Evolutionary conservation across 2,113 vertebrate genomes (phyloP).

Genomic region (Istiophorus platypterus): DNA sequence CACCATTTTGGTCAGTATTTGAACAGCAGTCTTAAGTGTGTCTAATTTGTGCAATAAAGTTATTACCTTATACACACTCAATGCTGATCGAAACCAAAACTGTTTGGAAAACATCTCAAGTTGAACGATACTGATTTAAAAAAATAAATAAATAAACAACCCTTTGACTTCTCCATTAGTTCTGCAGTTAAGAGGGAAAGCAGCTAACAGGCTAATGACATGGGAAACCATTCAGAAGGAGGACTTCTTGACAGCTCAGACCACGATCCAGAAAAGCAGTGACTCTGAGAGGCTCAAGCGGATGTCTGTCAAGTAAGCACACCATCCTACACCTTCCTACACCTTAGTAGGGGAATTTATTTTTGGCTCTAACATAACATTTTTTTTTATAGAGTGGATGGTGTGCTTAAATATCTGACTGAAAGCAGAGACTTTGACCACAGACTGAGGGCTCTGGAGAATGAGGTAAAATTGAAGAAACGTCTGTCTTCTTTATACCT

Average conservation of each 20-base stretch:
- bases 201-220: conserved; percentile 84
- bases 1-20: conserved; percentile 81
- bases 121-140: not conserved
- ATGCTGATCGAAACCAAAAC: not conserved
- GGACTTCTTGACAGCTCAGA: conserved; percentile 85
- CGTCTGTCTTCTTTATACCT: no score
- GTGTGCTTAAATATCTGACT: conserved; percentile 77
- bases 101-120: no score
- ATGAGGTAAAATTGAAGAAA: conserved; percentile 66
- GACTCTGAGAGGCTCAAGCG: conserved; percentile 89
- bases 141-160: no score
- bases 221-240: conserved; percentile 94
- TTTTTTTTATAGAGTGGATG: conserved; percentile 82
- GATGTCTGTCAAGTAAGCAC: conserved; percentile 88
- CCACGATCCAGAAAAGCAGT: conserved; percentile 85
- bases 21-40: not conserved
- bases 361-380: not conserved
- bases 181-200: conserved; percentile 75
- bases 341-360: no score
- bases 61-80: not conserved
- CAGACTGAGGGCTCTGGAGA: conserved; percentile 75
- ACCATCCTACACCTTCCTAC: not conserved
- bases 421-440: conserved; percentile 65
- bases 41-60: not conserved
- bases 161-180: conserved; percentile 25